These are phyloP conservation scores for Copidosoma floridanum DNA, from an alignment of 1,140 invertebrate genomes.

Conservation along the genomic window DNA sequence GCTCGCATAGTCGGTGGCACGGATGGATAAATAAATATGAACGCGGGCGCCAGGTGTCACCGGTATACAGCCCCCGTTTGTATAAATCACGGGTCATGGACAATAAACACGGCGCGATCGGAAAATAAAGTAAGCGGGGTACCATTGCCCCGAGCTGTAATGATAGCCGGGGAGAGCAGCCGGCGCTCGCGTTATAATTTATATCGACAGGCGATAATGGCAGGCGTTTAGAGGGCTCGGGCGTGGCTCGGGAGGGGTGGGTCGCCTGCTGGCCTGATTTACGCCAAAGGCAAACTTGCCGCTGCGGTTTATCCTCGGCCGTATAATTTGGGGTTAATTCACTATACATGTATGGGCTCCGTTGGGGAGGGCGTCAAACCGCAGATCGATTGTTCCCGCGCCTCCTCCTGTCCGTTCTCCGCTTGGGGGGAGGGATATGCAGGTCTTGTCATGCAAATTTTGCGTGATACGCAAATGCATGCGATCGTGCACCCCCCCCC, in stretches of 20 bases:
- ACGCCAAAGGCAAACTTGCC: constrained; percentile 46
- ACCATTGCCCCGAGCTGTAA: neutral
- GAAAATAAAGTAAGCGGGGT: too few relatives aligned
- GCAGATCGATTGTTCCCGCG: constrained; percentile 30
- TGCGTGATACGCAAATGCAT: constrained; percentile 31
- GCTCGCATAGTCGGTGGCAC: too few relatives aligned
- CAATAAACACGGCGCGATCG: too few relatives aligned
- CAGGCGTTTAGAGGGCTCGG: neutral
- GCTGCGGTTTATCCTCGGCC: constrained; percentile 50
- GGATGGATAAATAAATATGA: too few relatives aligned
- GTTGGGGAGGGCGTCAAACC: constrained; percentile 45
- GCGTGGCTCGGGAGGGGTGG: neutral
- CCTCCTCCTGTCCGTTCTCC: neutral
- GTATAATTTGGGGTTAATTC: constrained; percentile 57
- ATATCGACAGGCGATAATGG: constrained; percentile 17
- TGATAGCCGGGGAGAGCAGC: neutral
- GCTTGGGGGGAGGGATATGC: neutral
- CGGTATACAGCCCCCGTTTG: too few relatives aligned
- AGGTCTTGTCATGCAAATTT: constrained; percentile 52
- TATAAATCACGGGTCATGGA: too few relatives aligned
- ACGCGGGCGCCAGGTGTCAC: too few relatives aligned
- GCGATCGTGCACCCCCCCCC: too few relatives aligned
- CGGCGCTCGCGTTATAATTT: neutral
- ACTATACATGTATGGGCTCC: constrained; percentile 32
- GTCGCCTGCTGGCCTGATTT: constrained; percentile 51